Base-by-base conservation (phyloP, 2,113 vertebrate genomes). In the Chinchilla lanigera region DNA sequence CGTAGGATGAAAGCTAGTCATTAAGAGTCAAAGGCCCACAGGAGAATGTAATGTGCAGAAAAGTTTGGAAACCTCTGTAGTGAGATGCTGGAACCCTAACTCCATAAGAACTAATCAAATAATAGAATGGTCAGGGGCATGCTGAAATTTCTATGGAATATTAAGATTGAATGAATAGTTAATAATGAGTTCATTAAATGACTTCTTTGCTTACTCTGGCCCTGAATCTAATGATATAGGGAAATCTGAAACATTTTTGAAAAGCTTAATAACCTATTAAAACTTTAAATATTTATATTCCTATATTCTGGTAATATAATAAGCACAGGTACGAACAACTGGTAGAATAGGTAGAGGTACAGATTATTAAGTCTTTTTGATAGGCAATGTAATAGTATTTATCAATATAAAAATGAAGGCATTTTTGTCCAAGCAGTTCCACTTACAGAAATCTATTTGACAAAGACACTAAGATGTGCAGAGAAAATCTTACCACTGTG, bases 251-350 rank as follows among this genome's bases (percentile, higher is more conserved):
- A 90, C 7, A 35, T 50, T 87, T 86, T 69, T 24, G 28, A 50
- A 85, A 96, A 96, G 20, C 11, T 56, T 88, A 96, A 94, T 41
- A 92, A 80, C 11, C 77, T 58, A 65, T 47, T 77, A 89, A 92
- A 85, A 30, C 69, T 75, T 67, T 63, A 90, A 73, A 69, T 47
- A 89, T 60, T 73, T 75, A 71, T 33, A 87, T 69, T 89, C 12
- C 33, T 60, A 3, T 12, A 78, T 4, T 78, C 20, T 92, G 47
- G 13, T n/a, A 86, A 78, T 30, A 10, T 33, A 82, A 10, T 33
- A 82, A 89, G 44, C 35, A 69, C 0, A 52, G 61, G n/a, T 0
- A 81, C 17, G 26, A n/a, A 2, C 33, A 77, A n/a, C 2, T 41
- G 17, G 11, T 67, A 41, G 86, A 58, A 80, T 26, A 41, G 22